Evolutionary conservation across 2,797 vertebrate genomes (phyloP).

Genomic region (Tamandua tetradactyla): DNA sequence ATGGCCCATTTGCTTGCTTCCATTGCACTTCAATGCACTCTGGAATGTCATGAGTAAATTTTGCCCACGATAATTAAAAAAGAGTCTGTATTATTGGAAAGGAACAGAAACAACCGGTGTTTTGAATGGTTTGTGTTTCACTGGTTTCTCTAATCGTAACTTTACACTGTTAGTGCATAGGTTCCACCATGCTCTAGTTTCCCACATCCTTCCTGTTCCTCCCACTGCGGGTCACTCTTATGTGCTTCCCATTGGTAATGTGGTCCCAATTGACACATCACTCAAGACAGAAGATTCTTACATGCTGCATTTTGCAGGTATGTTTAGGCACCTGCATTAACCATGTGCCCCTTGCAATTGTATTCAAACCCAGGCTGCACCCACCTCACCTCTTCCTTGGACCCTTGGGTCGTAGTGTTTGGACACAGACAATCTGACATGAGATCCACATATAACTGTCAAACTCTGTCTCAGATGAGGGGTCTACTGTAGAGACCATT

Average conservation of each 20-base stretch:
- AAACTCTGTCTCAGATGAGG: background rate
- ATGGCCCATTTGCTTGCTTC: background rate
- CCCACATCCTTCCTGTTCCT: background rate
- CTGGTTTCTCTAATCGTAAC: background rate
- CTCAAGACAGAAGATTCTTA: background rate
- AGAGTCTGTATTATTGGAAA: background rate
- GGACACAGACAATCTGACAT: background rate
- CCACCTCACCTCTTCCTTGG: background rate
- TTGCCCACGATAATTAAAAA: background rate
- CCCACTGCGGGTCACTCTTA: background rate
- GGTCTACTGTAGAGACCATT: accelerated
- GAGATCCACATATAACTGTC: background rate
- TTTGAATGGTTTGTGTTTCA: background rate
- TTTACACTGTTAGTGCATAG: background rate
- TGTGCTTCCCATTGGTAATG: background rate
- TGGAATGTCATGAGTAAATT: background rate
- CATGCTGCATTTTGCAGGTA: background rate
- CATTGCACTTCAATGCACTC: background rate
- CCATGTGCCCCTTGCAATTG: background rate
- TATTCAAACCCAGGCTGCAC: background rate
- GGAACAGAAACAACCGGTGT: background rate
- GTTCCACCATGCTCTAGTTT: background rate
- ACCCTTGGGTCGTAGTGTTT: background rate
- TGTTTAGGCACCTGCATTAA: background rate
- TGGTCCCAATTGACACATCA: background rate